Conservation (phyloP, 2,797 vertebrate genomes). For the Sylvia borin region DNA sequence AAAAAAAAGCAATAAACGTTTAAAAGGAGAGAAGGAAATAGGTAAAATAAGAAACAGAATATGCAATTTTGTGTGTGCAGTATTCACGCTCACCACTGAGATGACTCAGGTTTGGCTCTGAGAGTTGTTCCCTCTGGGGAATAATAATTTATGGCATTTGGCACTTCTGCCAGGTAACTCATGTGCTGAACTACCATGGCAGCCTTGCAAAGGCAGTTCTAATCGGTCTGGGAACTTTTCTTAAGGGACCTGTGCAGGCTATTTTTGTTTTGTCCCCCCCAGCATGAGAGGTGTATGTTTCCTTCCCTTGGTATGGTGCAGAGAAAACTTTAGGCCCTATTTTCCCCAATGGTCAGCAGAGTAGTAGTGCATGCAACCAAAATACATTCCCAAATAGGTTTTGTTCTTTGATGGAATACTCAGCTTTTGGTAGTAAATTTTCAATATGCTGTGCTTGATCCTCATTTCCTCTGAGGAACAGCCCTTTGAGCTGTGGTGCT, state of each 20-base stretch:
- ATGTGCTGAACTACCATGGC: background rate
- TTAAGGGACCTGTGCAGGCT: background rate
- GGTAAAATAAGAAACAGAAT: slow-evolving; percentile 25
- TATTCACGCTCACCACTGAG: background rate
- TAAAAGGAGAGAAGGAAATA: slow-evolving; percentile 19
- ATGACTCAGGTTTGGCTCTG: background rate
- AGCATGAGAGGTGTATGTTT: background rate
- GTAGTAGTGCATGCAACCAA: background rate
- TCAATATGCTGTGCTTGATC: background rate
- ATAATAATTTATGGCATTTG: background rate
- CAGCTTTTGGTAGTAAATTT: background rate
- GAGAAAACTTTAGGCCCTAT: background rate
- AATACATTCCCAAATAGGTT: background rate
- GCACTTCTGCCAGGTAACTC: background rate
- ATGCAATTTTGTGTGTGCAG: background rate
- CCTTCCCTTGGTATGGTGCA: background rate
- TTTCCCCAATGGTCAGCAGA: background rate
- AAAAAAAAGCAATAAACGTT: background rate
- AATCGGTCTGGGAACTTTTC: background rate
- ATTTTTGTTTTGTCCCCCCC: background rate
- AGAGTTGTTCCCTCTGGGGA: background rate
- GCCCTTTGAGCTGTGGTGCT: background rate
- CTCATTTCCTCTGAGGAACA: background rate
- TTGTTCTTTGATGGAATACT: background rate
- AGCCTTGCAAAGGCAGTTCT: background rate